phyloP scores from a whole-genome alignment of 2,797 vertebrate genomes.

The Botia almorhae region DNA sequence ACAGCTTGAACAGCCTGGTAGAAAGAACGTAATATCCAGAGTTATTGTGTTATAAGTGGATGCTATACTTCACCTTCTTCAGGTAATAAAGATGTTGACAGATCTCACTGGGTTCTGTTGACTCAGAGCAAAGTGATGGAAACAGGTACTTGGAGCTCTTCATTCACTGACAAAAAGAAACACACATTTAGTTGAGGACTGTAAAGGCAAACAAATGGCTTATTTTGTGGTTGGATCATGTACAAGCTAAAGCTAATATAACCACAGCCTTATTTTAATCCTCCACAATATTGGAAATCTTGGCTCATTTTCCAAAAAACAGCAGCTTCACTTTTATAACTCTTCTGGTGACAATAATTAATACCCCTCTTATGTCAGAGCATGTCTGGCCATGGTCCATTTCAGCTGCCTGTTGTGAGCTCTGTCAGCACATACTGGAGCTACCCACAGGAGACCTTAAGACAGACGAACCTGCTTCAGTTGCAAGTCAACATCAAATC shows the following conservation, averaged over 20 bases:
- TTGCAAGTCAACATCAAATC: neutral
- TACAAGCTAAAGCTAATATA: conserved; percentile 44
- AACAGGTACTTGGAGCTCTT: conserved; percentile 36
- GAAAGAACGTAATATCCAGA: neutral
- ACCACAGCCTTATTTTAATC: conserved; percentile 31
- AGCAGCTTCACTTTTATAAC: conserved; percentile 22
- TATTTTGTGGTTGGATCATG: conserved; percentile 34
- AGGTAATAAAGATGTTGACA: conserved; percentile 43
- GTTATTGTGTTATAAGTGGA: conserved; percentile 23
- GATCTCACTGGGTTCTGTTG: conserved; percentile 34
- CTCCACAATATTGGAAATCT: conserved; percentile 7
- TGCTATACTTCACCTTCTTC: conserved; percentile 15
- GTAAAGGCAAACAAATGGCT: conserved; percentile 40
- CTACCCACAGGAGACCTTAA: neutral
- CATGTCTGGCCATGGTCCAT: neutral
- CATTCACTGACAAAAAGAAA: conserved; percentile 23
- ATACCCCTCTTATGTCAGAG: conserved; percentile 5
- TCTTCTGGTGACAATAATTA: conserved; percentile 36
- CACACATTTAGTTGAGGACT: conserved; percentile 2
- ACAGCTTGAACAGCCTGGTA: conserved; percentile 16
- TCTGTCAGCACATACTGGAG: conserved; percentile 59
- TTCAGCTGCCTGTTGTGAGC: conserved; percentile 47
- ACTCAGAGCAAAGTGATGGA: conserved; percentile 27
- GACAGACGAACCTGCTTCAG: neutral
- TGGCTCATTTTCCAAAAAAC: conserved; percentile 31